Percentiles rank a stretch among this genome's conserved stretches.
phyloP scores from a whole-genome alignment of 2,113 vertebrate species.

The Nipponia nippon region DNA sequence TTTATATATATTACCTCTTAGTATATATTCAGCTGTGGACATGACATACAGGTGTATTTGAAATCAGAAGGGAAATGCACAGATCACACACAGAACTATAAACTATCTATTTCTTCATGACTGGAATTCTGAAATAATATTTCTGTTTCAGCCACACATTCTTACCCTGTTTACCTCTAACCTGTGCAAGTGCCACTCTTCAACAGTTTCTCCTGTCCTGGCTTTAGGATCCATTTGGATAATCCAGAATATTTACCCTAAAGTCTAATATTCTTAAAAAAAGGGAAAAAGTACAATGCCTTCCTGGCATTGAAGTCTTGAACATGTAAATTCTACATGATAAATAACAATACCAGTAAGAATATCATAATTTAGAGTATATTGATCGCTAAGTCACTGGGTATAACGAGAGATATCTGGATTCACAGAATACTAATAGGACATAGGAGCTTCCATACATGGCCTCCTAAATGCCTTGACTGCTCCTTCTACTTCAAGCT shows the following conservation, averaged over 20 bases:
- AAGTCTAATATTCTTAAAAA: neutral
- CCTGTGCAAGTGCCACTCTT: neutral
- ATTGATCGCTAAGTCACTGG: neutral
- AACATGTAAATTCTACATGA: neutral
- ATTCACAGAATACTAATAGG: neutral
- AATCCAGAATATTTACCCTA: neutral
- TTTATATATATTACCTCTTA: neutral
- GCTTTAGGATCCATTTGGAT: neutral
- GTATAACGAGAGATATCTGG: neutral
- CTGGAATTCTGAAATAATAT: neutral
- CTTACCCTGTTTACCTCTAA: neutral
- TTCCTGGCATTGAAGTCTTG: neutral
- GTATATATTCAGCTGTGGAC: neutral
- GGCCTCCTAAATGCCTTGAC: neutral
- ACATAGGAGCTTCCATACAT: neutral
- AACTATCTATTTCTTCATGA: neutral
- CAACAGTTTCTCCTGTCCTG: neutral
- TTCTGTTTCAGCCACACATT: neutral
- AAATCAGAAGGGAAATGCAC: neutral
- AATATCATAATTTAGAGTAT: neutral
- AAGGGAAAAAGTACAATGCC: neutral
- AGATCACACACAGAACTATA: neutral
- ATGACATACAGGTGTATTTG: neutral
- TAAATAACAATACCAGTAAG: neutral
- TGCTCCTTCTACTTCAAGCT: neutral